Evolutionary conservation across 2,888 invertebrate species (phyloP), one percentile per base, ranked within the genome.

Genomic region (Drosophila longiperda): DNA sequence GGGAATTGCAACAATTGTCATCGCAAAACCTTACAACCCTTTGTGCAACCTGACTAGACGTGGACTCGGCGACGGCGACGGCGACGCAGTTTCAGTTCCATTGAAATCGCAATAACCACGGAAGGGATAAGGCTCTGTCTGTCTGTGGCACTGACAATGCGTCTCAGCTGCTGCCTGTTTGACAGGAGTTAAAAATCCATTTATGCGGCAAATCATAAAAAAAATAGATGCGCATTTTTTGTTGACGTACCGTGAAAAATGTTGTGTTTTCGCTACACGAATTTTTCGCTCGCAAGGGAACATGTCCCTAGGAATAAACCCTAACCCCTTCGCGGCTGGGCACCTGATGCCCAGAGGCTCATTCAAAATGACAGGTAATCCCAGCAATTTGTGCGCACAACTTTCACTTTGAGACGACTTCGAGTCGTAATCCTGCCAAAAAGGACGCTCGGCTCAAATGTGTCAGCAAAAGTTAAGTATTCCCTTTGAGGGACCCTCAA

Each of bases 1-100:
- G 74, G 83, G 64, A 87, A 89, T 89, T 65, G 87, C 89, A 87
- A 87, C 89, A 87, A 87, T 89, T 89, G 88, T 73, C 83, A 73
- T 62, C 70, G 61, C 75, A 80, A 82, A 73, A 73, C 74, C 88
- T 82, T 85, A 58, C 86, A 88, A 88, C 87, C 87, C 87, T 88
- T 88, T 89, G 88, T 74, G 67, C 71, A 87, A 87, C 89, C 85
- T 90, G 87, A 84, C 83, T 40, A 65, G 68, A 55, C 66, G 29
- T 15, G 29, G 32, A 45, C n/a, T n/a, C 40, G 29, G 38, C 49
- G 73, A 75, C 49, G 29, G n/a, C 55, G 48, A 59, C 65, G 20
- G 29, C 63, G 72, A 59, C 77, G 70, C 65, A 55, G 73, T 76
- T 66, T 61, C 63, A 62, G 48, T 82, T 86, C 83, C 86, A 59